Percentiles rank a stretch among this genome's conserved stretches.
Evolutionary conservation across 2,888 invertebrate genomes (phyloP).

Genomic region (Mythimna albipuncta): DNA sequence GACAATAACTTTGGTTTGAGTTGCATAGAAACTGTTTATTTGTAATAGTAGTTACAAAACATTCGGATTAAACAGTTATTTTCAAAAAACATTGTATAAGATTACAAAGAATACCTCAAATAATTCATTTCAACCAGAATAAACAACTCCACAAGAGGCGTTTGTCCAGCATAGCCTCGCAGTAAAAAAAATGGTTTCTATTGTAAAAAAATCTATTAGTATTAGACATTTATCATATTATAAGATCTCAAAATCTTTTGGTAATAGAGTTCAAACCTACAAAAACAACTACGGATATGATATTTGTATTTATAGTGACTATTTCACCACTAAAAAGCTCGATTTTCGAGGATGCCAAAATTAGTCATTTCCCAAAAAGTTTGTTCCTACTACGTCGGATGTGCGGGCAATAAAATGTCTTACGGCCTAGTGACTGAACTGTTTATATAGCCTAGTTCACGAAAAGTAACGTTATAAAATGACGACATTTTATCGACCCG

Average conservation of each 20-base stretch:
- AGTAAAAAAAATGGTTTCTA: constrained; percentile 11
- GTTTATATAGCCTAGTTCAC: constrained; percentile 21
- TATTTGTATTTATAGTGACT: constrained; percentile 29
- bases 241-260: constrained; percentile 44
- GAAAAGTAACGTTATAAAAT: constrained; percentile 20
- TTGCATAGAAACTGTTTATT: constrained; percentile 41
- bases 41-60: constrained; percentile 28
- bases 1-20: constrained; percentile 56
- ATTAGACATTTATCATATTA: constrained; percentile 23
- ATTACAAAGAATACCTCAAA: constrained; percentile 18
- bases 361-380: constrained; percentile 20
- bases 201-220: constrained; percentile 41
- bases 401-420: constrained; percentile 26
- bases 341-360: constrained; percentile 2
- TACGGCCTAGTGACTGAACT: constrained; percentile 19
- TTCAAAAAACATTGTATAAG: constrained; percentile 12
- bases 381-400: constrained; percentile 33
- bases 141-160: constrained; percentile 15
- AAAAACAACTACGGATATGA: constrained; percentile 36
- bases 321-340: constrained; percentile 18
- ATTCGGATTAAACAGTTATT: constrained; percentile 15
- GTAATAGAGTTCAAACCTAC: constrained; percentile 40
- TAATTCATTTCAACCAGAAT: constrained; percentile 14
- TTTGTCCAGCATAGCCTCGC: constrained; percentile 42
- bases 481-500: constrained; percentile 10